These are phyloP conservation scores for Epinephelus moara DNA, from an alignment of 2,113 vertebrate species.

Conservation along the genomic window DNA sequence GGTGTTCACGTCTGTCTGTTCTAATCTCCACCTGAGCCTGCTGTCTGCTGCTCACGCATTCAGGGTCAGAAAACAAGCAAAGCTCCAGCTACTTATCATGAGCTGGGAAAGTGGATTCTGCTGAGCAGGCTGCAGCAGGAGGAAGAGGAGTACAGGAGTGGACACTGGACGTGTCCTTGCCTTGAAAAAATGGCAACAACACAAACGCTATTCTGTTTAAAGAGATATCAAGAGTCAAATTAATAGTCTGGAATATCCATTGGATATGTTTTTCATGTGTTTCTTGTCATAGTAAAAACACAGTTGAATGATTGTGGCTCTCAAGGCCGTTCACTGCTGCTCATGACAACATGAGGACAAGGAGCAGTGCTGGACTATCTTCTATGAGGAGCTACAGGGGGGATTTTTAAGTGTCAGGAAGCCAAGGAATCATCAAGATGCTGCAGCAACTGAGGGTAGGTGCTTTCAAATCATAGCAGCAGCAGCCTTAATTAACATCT, in stretches of 20 bases:
- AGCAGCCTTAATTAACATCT: not conserved
- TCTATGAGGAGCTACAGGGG: conserved; percentile 14
- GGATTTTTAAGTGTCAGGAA: conserved; percentile 39
- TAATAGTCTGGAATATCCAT: not conserved
- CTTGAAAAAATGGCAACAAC: not conserved
- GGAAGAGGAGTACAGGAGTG: conserved; percentile 29
- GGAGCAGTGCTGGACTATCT: not conserved
- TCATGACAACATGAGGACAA: conserved; percentile 30
- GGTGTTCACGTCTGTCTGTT: conserved; percentile 14
- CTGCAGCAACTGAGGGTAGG: conserved; percentile 77
- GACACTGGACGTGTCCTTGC: not conserved
- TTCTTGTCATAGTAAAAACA: not conserved
- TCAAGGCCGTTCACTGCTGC: conserved; percentile 1
- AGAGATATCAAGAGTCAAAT: not conserved
- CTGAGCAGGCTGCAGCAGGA: conserved; percentile 48
- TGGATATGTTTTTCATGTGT: not conserved
- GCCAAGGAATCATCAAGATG: conserved; percentile 74
- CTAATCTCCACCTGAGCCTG: conserved; percentile 76
- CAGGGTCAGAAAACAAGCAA: conserved; percentile 77
- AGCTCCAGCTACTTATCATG: conserved; percentile 77
- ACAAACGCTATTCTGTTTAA: not conserved
- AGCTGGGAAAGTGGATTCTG: conserved; percentile 79
- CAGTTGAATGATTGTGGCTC: not conserved
- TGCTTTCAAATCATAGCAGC: not conserved
- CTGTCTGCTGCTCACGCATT: conserved; percentile 47